Evolutionary conservation across 2,888 invertebrate species (phyloP).

Genomic region (Oeneis ivallda): DNA sequence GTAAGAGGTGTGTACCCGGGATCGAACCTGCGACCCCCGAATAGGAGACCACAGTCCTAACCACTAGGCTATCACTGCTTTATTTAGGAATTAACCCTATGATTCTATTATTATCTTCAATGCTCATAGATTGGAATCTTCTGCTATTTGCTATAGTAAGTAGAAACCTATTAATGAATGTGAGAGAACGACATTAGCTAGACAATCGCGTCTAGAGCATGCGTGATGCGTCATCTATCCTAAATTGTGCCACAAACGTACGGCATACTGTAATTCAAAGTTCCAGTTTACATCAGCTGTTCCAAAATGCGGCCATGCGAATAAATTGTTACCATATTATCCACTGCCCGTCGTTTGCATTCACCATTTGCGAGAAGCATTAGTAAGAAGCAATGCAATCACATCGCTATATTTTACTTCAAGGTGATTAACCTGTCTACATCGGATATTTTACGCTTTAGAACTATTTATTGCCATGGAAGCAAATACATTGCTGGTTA

Average conservation of each 20-base stretch:
- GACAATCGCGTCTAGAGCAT: neutral
- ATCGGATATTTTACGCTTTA: neutral
- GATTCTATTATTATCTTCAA: too few relatives aligned
- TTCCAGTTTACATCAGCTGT: slow-evolving; percentile 9
- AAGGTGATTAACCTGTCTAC: slow-evolving; percentile 21
- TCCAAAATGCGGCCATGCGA: neutral
- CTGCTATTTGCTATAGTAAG: too few relatives aligned
- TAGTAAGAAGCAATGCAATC: slow-evolving; percentile 7
- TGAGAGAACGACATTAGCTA: neutral
- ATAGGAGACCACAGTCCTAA: too few relatives aligned
- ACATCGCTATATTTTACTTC: slow-evolving; percentile 1
- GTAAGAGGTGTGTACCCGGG: too few relatives aligned
- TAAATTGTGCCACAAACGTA: neutral
- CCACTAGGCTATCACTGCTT: too few relatives aligned
- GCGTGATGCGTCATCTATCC: neutral
- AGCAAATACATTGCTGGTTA: neutral
- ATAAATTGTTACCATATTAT: neutral
- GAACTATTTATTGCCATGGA: neutral
- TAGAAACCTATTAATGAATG: too few relatives aligned
- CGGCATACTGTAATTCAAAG: neutral
- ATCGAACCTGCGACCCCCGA: too few relatives aligned
- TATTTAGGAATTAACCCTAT: too few relatives aligned
- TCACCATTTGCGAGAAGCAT: neutral
- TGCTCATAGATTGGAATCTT: too few relatives aligned
- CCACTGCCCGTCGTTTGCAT: neutral